These are phyloP conservation scores for Spodoptera picta DNA, from an alignment of 2,888 invertebrate species.

Conservation along the genomic window DNA sequence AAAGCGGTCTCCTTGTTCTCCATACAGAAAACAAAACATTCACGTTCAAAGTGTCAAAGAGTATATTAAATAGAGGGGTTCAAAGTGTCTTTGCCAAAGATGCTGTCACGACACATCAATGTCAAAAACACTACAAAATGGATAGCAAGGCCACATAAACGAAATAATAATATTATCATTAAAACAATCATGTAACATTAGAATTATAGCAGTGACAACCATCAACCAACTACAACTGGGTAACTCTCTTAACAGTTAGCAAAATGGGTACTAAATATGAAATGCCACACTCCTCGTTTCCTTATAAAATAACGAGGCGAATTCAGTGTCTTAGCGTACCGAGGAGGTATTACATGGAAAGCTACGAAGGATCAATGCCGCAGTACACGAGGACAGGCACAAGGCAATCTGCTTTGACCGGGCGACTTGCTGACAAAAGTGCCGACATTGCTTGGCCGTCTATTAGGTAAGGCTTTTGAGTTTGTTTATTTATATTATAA, in stretches of 20 bases:
- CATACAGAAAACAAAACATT: conserved; percentile 5
- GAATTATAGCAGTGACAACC: not conserved
- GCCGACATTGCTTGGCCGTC: conserved; percentile 79
- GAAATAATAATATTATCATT: conserved; percentile 2
- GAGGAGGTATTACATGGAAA: conserved; percentile 63
- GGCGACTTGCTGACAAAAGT: conserved; percentile 68
- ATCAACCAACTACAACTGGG: conserved; percentile 1
- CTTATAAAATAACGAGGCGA: conserved; percentile 72
- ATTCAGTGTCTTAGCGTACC: conserved; percentile 74
- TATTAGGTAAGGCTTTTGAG: conserved; percentile 68
- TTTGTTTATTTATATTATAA: too few species aligned
- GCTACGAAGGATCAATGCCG: conserved; percentile 71
- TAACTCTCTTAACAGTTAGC: conserved; percentile 65
- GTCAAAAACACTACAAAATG: conserved; percentile 47
- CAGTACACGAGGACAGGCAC: conserved; percentile 66
- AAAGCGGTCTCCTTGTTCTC: not conserved
- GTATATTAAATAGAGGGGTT: not conserved
- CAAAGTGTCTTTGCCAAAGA: conserved; percentile 21
- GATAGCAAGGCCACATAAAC: conserved; percentile 40
- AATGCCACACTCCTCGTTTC: conserved; percentile 69
- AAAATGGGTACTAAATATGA: conserved; percentile 74
- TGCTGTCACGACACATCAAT: not conserved
- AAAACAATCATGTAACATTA: conserved; percentile 30
- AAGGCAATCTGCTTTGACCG: conserved; percentile 71
- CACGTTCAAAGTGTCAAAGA: conserved; percentile 22